These are phyloP conservation scores for Xyrichtys novacula DNA, from an alignment of 2,797 vertebrate genomes.

Conservation along the genomic window DNA sequence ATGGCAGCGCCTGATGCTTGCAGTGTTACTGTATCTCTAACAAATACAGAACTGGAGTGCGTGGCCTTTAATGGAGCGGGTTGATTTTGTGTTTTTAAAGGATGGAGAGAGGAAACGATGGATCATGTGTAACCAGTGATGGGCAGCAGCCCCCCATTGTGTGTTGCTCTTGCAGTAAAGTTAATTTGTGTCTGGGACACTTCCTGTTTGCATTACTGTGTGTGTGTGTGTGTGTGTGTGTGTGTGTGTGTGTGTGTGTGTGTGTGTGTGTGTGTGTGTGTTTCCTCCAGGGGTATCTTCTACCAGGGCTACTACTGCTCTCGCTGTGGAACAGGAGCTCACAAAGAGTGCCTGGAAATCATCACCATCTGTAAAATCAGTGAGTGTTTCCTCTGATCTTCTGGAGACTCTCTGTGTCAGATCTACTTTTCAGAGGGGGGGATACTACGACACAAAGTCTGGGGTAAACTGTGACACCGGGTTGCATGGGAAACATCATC, in stretches of 20 bases:
- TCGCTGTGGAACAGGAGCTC: slow-evolving; percentile 93
- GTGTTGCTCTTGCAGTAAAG: slow-evolving; percentile 43
- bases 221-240: slow-evolving; percentile 32
- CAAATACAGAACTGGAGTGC: slow-evolving; percentile 29
- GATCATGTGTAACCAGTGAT: not conserved
- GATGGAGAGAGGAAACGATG: slow-evolving; percentile 41
- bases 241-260: slow-evolving; percentile 29
- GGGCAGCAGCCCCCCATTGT: slow-evolving; percentile 30
- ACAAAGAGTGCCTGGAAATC: slow-evolving; percentile 97
- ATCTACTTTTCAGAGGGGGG: not conserved
- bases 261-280: slow-evolving; percentile 34
- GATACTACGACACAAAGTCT: not conserved
- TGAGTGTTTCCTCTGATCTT: slow-evolving; percentile 80
- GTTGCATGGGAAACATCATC: not conserved
- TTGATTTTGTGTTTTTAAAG: slow-evolving; percentile 44
- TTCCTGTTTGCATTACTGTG: slow-evolving; percentile 67
- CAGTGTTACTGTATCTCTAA: slow-evolving; percentile 31
- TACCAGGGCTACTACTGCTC: slow-evolving; percentile 98
- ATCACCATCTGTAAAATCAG: slow-evolving; percentile 97
- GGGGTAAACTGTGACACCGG: not conserved
- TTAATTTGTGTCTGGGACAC: slow-evolving; percentile 64
- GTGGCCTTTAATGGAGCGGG: slow-evolving; percentile 24
- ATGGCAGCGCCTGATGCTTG: slow-evolving; percentile 49
- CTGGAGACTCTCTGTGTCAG: not conserved
- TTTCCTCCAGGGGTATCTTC: slow-evolving; percentile 91